Evolutionary conservation across 1,140 invertebrate species (phyloP).

Genomic region (Chironomus striatipennis): DNA sequence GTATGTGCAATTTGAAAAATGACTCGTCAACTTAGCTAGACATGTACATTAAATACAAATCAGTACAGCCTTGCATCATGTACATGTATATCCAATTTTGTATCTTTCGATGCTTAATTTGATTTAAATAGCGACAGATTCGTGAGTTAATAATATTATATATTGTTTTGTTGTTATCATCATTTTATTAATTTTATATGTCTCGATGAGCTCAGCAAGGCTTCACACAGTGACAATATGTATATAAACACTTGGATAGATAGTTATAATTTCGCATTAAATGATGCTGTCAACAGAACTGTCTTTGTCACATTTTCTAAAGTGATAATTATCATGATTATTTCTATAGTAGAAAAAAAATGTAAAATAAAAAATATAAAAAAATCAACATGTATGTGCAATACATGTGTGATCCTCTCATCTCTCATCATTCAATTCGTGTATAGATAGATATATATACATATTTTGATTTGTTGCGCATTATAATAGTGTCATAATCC

Average conservation of each 20-base stretch:
- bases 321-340: constrained; percentile 11
- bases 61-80: neutral
- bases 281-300: neutral
- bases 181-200: neutral
- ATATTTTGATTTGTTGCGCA: neutral
- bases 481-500: constrained; percentile 18
- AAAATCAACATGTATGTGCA: neutral
- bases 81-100: neutral
- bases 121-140: neutral
- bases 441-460: neutral
- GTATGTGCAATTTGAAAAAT: neutral
- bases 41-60: neutral
- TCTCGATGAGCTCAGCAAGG: too few relatives aligned
- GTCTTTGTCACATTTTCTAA: constrained; percentile 3
- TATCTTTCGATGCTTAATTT: neutral
- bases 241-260: neutral
- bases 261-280: neutral
- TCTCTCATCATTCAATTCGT: neutral
- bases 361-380: too few relatives aligned
- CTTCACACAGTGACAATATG: neutral
- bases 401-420: neutral
- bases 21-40: neutral
- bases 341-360: neutral
- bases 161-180: neutral
- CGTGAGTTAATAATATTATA: neutral